These are phyloP conservation scores for Uropetala carovei DNA, from an alignment of 2,888 invertebrate genomes.

Conservation along the genomic window DNA sequence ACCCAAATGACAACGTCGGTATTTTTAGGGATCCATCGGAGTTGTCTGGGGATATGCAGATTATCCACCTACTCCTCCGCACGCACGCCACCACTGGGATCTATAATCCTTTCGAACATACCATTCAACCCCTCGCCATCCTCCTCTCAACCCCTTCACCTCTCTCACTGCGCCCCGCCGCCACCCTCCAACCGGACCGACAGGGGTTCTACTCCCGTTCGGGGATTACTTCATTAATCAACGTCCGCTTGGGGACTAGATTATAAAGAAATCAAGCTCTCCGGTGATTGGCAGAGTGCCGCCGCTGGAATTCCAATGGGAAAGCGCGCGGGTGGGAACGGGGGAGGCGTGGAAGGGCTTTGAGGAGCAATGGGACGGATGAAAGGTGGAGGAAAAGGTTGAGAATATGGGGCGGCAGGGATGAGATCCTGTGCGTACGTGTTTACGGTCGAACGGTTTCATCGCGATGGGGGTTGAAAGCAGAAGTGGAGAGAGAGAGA, in stretches of 20 bases:
- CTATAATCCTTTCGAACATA: neutral
- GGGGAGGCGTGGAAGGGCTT: neutral
- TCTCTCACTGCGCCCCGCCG: neutral
- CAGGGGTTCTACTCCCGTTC: constrained; percentile 62
- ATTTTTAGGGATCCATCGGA: too few relatives aligned
- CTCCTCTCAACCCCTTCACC: neutral
- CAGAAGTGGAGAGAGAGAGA: neutral
- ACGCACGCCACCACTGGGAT: neutral
- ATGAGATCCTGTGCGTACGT: neutral
- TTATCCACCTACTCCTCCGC: neutral
- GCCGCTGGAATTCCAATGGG: constrained; percentile 57
- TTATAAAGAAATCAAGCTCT: constrained; percentile 63
- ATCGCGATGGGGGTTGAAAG: constrained; percentile 47
- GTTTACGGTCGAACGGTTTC: constrained; percentile 12
- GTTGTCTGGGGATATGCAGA: too few relatives aligned
- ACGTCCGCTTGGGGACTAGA: neutral
- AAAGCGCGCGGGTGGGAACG: constrained; percentile 23
- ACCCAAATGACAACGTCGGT: too few relatives aligned
- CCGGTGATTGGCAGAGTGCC: constrained; percentile 56
- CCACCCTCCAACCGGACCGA: neutral
- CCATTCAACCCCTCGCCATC: neutral
- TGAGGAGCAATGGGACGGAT: neutral
- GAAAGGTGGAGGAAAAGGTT: neutral
- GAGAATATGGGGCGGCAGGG: constrained; percentile 1
- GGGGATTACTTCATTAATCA: constrained; percentile 63